phyloP scores from a whole-genome alignment of 1,140 invertebrate genomes.

The Mizuhopecten yessoensis region DNA sequence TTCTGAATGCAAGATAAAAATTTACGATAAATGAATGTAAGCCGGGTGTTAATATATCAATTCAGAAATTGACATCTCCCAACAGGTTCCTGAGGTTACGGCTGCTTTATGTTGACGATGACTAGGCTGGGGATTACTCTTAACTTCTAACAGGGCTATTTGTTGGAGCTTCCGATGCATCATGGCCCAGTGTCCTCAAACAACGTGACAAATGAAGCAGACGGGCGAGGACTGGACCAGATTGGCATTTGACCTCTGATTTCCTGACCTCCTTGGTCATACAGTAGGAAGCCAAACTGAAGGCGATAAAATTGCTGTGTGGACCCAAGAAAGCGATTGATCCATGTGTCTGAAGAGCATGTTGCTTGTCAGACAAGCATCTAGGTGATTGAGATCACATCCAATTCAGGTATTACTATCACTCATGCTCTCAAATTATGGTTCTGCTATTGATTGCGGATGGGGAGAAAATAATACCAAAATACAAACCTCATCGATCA shows the following conservation, averaged over 20 bases:
- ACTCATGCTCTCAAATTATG: conserved; percentile 11
- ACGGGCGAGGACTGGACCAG: background rate
- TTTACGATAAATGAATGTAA: conserved; percentile 35
- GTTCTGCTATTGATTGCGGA: conserved; percentile 29
- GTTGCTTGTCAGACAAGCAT: conserved; percentile 37
- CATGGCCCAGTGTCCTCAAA: background rate
- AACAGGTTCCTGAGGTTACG: background rate
- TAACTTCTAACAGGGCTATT: background rate
- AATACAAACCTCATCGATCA: conserved; percentile 24
- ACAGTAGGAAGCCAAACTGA: background rate
- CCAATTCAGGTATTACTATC: conserved; percentile 32
- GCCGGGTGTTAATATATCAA: conserved; percentile 30
- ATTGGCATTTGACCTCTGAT: background rate
- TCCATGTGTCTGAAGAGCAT: conserved; percentile 33
- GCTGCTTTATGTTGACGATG: conserved; percentile 9
- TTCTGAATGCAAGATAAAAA: background rate
- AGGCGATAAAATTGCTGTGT: background rate
- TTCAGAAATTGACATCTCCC: background rate
- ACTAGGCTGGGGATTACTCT: background rate
- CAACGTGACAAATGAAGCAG: background rate
- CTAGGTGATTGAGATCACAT: conserved; percentile 33
- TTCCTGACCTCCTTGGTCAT: background rate
- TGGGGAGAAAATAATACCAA: conserved; percentile 4
- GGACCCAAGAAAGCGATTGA: conserved; percentile 22
- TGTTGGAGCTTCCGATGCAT: background rate